Evolutionary conservation across 2,888 invertebrate genomes (phyloP), one percentile per base, ranked within the genome.

Genomic region (Lagria hirta): DNA sequence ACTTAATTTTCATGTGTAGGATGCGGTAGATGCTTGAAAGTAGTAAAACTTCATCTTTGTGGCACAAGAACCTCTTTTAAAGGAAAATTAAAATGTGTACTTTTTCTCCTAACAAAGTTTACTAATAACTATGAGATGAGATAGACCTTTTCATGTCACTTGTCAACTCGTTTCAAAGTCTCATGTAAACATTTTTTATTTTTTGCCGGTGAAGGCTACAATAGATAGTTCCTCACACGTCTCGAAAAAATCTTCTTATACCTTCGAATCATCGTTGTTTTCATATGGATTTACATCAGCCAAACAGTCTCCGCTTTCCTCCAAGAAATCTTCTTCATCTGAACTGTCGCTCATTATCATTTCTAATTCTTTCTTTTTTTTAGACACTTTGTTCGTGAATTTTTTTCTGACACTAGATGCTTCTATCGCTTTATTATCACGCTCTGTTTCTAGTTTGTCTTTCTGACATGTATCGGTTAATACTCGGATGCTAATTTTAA

Each of bases 341-440:
- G 40, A 30, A 40, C 30, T 40, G 18, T 40, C 40, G 21, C 30
- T 35, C 27, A 12, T 38, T 34, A 7, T 15, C 20, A 17, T 16
- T 16, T 37, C 26, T 37, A 28, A 20, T 16, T 11, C 8, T 16
- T 3, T n/a, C 17, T 36, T 30, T 8, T 24, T 24, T 24, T 24
- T 24, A 10, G 5, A 8, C 26, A 24, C 26, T 24, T 10, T 10
- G 6, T 24, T 24, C 26, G 26, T 7, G 8, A 24, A 24, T 7
- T 24, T 24, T 8, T 24, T 24, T 8, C 6, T n/a, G 26, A 24
- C 8, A 24, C 26, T 8, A 24, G 26, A 24, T 8, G 26, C 26
- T 7, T 18, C 20, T 18, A 7, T 7, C 20, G 7, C 5, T 18
- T 18, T 18, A 6, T 7, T 7, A 18, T 6, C 7, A 6, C 20